These are phyloP conservation scores for Pheosia tremula DNA, from an alignment of 2,888 invertebrate species.

Conservation along the genomic window DNA sequence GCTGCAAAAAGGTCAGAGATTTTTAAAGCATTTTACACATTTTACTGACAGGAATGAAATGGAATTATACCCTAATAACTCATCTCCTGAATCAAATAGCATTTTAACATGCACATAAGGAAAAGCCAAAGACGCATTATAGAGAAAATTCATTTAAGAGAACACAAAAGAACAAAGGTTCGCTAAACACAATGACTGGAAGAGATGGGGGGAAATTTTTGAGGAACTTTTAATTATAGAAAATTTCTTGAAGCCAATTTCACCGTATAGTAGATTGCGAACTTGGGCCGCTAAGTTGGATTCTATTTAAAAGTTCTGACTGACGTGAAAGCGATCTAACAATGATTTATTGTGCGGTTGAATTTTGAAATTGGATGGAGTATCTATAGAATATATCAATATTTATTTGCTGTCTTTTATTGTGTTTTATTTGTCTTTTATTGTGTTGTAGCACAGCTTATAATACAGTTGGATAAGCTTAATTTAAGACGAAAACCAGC, in stretches of 20 bases:
- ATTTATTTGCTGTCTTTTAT: no score
- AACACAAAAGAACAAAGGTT: slow-evolving; percentile 33
- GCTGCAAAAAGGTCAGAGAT: no score
- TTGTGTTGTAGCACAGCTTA: no score
- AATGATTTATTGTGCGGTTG: slow-evolving; percentile 51
- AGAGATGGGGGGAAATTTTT: slow-evolving; percentile 38
- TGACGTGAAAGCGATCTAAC: slow-evolving; percentile 47
- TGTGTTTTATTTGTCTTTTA: no score
- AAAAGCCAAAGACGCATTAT: slow-evolving; percentile 9
- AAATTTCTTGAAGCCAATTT: slow-evolving; percentile 49
- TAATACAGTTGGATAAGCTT: no score
- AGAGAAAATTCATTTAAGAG: slow-evolving; percentile 22
- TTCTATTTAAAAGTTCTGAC: slow-evolving; percentile 55
- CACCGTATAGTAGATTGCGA: slow-evolving; percentile 41
- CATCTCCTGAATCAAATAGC: no score
- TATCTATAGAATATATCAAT: slow-evolving; percentile 7
- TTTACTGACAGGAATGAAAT: no score
- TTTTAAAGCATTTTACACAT: no score
- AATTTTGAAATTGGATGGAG: slow-evolving; percentile 34
- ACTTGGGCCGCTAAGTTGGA: slow-evolving; percentile 48
- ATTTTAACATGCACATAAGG: not conserved
- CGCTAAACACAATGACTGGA: slow-evolving; percentile 28
- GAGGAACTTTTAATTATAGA: slow-evolving; percentile 56
- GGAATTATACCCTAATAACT: no score
- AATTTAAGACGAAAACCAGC: no score